A percentile compares a stretch with the other conserved stretches of the same genome.
phyloP scores from a whole-genome alignment of 2,113 vertebrate genomes.

The Cryptomyrus ogoouensis region DNA sequence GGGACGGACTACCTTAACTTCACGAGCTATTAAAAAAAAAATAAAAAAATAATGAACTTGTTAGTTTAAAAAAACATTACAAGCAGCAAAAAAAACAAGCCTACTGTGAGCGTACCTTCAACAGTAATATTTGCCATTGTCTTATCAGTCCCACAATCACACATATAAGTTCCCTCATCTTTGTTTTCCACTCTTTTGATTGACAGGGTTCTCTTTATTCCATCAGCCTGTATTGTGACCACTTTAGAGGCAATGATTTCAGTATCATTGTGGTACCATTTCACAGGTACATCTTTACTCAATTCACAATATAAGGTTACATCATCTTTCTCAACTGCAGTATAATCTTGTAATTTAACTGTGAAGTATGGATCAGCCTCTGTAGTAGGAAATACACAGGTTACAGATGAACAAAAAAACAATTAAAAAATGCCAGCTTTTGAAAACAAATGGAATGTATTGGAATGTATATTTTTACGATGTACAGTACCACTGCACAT shows the following conservation, averaged over 20 bases:
- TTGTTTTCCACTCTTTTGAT: conserved; percentile 76
- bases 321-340: conserved; percentile 86
- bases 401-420: background rate
- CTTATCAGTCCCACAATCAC: conserved; percentile 91
- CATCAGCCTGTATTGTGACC: conserved; percentile 74
- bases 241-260: conserved; percentile 80
- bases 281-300: conserved; percentile 91
- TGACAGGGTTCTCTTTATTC: conserved; percentile 71
- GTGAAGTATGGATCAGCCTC: conserved; percentile 95
- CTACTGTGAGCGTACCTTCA: conserved; percentile 65
- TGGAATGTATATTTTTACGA: background rate
- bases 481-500: background rate
- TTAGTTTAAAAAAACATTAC: background rate
- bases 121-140: conserved; percentile 72
- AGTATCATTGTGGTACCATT: conserved; percentile 87
- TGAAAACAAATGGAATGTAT: background rate
- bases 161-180: conserved; percentile 85
- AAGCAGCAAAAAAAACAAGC: background rate
- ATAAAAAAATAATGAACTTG: conserved; percentile 3
- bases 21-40: conserved; percentile 64
- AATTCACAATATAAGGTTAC: conserved; percentile 83
- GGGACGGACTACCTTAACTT: conserved; percentile 86
- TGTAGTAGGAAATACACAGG: conserved; percentile 48
- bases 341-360: conserved; percentile 90
- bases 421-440: background rate